Percentiles rank a stretch among this genome's conserved stretches.
Conservation (phyloP, 1,140 invertebrate species). For the Arctopsyche grandis region DNA sequence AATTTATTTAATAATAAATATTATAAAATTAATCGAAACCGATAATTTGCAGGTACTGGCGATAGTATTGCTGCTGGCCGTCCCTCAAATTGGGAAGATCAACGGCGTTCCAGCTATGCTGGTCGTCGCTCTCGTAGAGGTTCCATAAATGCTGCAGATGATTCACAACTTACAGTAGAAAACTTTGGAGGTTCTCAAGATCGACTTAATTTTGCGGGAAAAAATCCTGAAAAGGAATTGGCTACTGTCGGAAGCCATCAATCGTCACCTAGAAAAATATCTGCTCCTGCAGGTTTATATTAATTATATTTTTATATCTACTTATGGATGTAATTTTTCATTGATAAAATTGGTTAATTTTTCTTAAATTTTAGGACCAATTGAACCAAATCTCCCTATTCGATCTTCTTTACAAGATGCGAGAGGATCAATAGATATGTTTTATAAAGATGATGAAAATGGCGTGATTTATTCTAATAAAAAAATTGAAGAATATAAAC, state of each 20-base stretch:
- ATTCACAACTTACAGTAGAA: conserved; percentile 89
- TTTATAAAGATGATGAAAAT: conserved; percentile 70
- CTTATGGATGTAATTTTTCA: neutral
- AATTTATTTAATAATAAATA: neutral
- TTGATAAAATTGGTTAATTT: neutral
- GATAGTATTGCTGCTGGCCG: conserved; percentile 77
- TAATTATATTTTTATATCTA: neutral
- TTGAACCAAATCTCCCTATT: conserved; percentile 70
- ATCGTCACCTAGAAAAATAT: conserved; percentile 67
- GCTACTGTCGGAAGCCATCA: conserved; percentile 58
- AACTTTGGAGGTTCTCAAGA: conserved; percentile 91
- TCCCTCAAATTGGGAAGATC: conserved; percentile 85
- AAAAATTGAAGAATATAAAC: conserved; percentile 42
- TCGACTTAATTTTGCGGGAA: conserved; percentile 73
- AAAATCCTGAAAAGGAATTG: conserved; percentile 81
- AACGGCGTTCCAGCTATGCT: conserved; percentile 77
- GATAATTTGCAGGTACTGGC: conserved; percentile 54
- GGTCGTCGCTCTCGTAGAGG: conserved; percentile 83
- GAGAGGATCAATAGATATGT: conserved; percentile 75
- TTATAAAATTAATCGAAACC: neutral
- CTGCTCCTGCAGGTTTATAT: conserved; percentile 65
- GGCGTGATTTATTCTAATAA: conserved; percentile 49
- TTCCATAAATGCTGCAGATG: conserved; percentile 87
- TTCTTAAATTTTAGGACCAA: conserved; percentile 48
- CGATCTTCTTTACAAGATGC: conserved; percentile 80